These are phyloP conservation scores for Capitulum mitella DNA, from an alignment of 2,888 invertebrate species.

Conservation along the genomic window DNA sequence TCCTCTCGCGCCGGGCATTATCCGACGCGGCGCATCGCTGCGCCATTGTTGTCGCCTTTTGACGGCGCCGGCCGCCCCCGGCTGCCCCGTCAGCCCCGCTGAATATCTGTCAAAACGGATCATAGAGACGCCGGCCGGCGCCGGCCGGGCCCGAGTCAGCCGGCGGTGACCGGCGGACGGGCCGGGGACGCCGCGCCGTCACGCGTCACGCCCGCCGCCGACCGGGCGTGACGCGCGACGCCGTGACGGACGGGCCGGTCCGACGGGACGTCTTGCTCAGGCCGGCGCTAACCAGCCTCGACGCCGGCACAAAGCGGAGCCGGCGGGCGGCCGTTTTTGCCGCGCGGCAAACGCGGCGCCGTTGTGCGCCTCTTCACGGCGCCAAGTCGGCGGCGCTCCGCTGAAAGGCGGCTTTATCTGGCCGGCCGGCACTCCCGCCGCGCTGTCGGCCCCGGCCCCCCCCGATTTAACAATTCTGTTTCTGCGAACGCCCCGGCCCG, in stretches of 20 bases:
- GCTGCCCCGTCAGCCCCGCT: neutral
- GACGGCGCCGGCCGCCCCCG: neutral
- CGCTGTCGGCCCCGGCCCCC: neutral
- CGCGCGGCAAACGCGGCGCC: neutral
- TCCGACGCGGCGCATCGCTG: neutral
- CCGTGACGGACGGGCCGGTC: too few species aligned
- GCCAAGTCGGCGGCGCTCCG: slow-evolving; percentile 11
- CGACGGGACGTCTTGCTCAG: neutral
- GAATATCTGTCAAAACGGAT: slow-evolving; percentile 25
- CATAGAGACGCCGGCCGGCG: slow-evolving; percentile 6
- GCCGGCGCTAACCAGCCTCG: neutral
- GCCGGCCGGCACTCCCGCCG: neutral
- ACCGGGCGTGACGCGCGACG: too few species aligned
- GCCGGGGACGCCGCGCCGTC: too few species aligned
- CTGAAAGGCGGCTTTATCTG: neutral
- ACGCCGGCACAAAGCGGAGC: neutral
- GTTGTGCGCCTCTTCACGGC: slow-evolving; percentile 24
- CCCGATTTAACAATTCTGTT: neutral
- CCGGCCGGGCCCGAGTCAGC: neutral
- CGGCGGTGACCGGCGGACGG: neutral
- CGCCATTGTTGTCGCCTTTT: slow-evolving; percentile 23
- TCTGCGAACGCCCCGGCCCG: neutral
- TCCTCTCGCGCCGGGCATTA: slow-evolving; percentile 3
- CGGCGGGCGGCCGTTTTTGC: neutral
- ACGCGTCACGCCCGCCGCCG: too few species aligned